Conservation (phyloP, 2,888 invertebrate species). For the Allolobophora icterica region DNA sequence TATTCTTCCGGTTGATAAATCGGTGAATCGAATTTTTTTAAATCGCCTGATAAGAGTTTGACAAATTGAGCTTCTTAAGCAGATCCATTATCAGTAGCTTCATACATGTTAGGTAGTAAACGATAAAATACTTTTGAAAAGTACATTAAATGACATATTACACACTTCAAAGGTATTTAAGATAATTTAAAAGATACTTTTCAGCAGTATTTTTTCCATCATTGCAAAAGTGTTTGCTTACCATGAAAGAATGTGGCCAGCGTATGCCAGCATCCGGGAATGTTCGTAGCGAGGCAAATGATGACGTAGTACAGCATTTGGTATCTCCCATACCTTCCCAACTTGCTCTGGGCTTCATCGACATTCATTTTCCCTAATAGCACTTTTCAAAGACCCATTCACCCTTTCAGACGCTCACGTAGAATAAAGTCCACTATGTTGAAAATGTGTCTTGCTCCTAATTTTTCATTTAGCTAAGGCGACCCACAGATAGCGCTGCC, state of each 20-base stretch:
- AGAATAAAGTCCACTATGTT: not conserved
- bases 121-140: too few species aligned
- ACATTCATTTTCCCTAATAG: slow-evolving; percentile 44
- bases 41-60: too few species aligned
- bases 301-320: slow-evolving; percentile 48
- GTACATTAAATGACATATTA: too few species aligned
- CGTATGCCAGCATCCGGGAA: slow-evolving; percentile 50
- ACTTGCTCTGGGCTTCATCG: slow-evolving; percentile 46
- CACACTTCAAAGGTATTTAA: not conserved
- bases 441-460: not conserved
- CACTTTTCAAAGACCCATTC: not conserved
- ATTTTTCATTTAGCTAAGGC: not conserved
- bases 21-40: too few species aligned
- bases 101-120: too few species aligned
- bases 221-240: slow-evolving; percentile 42
- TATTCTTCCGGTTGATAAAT: too few species aligned
- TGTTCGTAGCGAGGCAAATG: slow-evolving; percentile 44
- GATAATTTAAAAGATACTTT: not conserved
- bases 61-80: too few species aligned
- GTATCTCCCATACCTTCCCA: slow-evolving; percentile 48
- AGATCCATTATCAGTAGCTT: too few species aligned
- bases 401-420: not conserved
- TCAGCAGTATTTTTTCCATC: not conserved
- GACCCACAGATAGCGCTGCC: not conserved
- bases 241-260: slow-evolving; percentile 49